Conservation (phyloP, 2,113 vertebrate species). For the Mormoops blainvillei region DNA sequence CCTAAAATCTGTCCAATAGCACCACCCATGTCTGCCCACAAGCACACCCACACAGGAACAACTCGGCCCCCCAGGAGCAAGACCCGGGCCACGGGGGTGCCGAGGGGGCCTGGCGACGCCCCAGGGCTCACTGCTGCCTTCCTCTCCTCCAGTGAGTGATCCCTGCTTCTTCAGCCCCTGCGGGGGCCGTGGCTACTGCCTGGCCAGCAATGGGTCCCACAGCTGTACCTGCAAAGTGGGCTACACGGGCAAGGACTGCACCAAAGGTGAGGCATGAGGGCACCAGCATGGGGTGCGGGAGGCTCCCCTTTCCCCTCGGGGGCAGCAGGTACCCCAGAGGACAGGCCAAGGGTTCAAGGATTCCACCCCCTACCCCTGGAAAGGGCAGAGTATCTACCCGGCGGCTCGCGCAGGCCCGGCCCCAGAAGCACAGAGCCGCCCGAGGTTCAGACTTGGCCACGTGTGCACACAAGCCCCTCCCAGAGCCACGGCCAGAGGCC, state of each 20-base stretch:
- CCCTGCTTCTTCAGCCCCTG: constrained; percentile 94
- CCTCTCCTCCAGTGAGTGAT: constrained; percentile 86
- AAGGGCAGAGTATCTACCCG: neutral
- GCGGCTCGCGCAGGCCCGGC: neutral
- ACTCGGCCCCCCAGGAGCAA: neutral
- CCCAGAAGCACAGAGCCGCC: neutral
- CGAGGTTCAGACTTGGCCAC: neutral
- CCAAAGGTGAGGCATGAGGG: constrained; percentile 80
- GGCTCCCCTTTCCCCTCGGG: too few relatives aligned
- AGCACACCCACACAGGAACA: neutral
- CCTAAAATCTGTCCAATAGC: neutral
- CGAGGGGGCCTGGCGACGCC: neutral
- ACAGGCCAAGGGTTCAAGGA: neutral
- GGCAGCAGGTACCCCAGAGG: neutral
- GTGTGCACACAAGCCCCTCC: neutral
- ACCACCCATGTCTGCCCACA: neutral
- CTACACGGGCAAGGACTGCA: constrained; percentile 94
- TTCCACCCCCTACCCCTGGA: too few relatives aligned
- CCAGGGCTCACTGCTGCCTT: neutral
- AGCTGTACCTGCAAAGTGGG: constrained; percentile 94
- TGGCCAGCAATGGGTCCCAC: constrained; percentile 90
- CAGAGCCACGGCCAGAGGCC: neutral
- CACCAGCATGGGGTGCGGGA: neutral
- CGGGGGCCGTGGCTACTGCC: constrained; percentile 91
- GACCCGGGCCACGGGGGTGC: too few relatives aligned